Evolutionary conservation across 2,797 vertebrate species (phyloP).

Genomic region (Siniperca undulata): DNA sequence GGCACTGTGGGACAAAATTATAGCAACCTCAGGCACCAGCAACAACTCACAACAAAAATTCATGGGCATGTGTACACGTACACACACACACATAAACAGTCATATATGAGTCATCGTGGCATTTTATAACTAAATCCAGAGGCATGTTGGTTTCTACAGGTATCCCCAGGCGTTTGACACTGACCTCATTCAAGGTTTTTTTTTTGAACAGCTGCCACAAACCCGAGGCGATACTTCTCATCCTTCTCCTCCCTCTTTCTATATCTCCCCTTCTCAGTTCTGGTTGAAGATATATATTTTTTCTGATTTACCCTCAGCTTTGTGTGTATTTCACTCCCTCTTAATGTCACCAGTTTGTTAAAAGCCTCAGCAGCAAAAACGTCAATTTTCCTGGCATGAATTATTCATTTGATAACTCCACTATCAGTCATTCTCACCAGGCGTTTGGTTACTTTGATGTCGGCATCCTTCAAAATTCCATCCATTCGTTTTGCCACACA

Average conservation of each 20-base stretch:
- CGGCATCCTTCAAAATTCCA: constrained; percentile 50
- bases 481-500: constrained; percentile 34
- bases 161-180: constrained; percentile 39
- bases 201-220: constrained; percentile 49
- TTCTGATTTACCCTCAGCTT: constrained; percentile 41
- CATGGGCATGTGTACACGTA: neutral
- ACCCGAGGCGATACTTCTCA: constrained; percentile 19
- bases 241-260: constrained; percentile 17
- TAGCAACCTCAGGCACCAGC: constrained; percentile 29
- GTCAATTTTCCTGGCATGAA: constrained; percentile 65
- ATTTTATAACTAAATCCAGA: constrained; percentile 61
- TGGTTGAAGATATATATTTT: constrained; percentile 6
- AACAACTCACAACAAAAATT: constrained; percentile 24
- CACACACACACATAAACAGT: constrained; percentile 30
- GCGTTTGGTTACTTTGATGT: constrained; percentile 67
- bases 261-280: constrained; percentile 21
- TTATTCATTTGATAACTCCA: constrained; percentile 75
- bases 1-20: constrained; percentile 9
- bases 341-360: constrained; percentile 70
- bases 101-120: constrained; percentile 54
- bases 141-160: constrained; percentile 42
- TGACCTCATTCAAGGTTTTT: constrained; percentile 51
- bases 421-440: constrained; percentile 66
- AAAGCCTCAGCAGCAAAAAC: constrained; percentile 61
- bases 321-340: constrained; percentile 50